Percentiles rank a stretch among this genome's conserved stretches.
Evolutionary conservation across 2,888 invertebrate species (phyloP).

Genomic region (Lasioglossum figueresi): DNA sequence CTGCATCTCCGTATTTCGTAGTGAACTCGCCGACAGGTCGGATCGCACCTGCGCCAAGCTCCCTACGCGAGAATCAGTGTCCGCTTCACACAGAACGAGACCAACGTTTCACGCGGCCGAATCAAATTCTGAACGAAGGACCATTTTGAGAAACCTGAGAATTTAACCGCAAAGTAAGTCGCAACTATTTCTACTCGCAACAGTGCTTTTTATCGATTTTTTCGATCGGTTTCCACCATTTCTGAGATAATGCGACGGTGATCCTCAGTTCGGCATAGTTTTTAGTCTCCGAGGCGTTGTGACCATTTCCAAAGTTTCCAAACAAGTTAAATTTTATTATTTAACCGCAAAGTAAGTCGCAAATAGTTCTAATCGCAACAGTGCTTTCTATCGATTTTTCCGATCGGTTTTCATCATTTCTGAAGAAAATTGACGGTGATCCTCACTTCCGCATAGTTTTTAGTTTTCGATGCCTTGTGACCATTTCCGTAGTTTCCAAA

Average conservation of each 20-base stretch:
- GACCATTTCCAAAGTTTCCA: not conserved
- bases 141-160: not conserved
- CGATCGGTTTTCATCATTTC: not conserved
- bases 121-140: not conserved
- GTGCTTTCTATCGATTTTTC: not conserved
- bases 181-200: not conserved
- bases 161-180: not conserved
- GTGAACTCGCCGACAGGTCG: slow-evolving; percentile 78
- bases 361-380: no score
- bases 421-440: not conserved
- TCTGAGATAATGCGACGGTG: not conserved
- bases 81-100: not conserved
- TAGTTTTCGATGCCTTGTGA: not conserved
- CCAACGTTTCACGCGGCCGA: not conserved
- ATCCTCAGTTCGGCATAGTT: not conserved
- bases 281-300: not conserved
- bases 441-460: not conserved
- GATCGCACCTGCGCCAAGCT: slow-evolving; percentile 48
- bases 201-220: not conserved
- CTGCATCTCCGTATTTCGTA: slow-evolving; percentile 81
- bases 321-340: no score
- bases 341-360: no score
- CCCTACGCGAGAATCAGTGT: not conserved
- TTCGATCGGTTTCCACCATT: not conserved
- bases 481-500: not conserved